Evolutionary conservation across 53 echinoderm and acorn worm species (phyloP), one percentile per base, ranked within the genome.

Genomic region (Holothuria scabra): DNA sequence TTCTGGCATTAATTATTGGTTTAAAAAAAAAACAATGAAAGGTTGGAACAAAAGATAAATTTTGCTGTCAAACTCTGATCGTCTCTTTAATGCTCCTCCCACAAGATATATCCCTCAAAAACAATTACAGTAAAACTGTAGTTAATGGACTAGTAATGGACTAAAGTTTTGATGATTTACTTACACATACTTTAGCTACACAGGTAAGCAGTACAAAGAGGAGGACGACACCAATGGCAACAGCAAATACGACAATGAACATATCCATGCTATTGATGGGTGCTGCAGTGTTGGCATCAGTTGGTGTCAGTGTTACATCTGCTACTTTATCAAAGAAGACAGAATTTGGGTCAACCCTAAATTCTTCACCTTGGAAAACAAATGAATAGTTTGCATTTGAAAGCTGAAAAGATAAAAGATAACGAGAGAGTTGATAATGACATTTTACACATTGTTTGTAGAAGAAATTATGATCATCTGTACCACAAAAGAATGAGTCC

Each of bases 331-430:
- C 46, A 10, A 72, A 72, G 28, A 25, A 1, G 23, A 72, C 72
- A 10, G 72, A 44, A 44, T 5, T 48, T 44, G 72, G 72, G 48
- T 72, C 72, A 23, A 72, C 72, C 46, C 4, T 46, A 24, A 44
- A 72, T 48, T 72, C 72, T 46, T 19, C 25, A 26, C 28, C 72
- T 72, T 72, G 72, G 72, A 72, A 72, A 46, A 48, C 10, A 16
- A 72, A 72, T n/a, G 72, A 72, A 21, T 72, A 72, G 28, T 72
- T 72, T 25, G 72, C 72, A 12, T 25, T 72, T 21, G 46, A 72
- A 34, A 72, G 72, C 72, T 72, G 72, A 20, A 49, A 44, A 44
- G 0, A 28, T 28, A 8, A 72, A 44, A 28, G 22, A 13, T 35
- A 46, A 44, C 34, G n/a, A 72, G n/a, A 9, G 28, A 34, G 22